phyloP scores from a whole-genome alignment of 2,888 invertebrate species.

The Molanna angustata region DNA sequence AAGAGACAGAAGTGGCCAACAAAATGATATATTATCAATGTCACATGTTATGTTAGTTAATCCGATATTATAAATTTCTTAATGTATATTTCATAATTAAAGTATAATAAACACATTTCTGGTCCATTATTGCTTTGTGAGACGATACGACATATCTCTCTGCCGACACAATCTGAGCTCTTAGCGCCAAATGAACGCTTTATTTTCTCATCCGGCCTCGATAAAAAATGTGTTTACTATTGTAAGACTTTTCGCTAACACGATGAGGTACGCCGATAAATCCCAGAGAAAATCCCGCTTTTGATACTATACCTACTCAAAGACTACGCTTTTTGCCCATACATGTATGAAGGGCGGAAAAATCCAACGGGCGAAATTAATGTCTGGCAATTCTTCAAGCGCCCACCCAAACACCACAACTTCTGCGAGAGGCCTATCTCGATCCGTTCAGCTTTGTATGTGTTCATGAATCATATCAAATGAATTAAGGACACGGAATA shows the following conservation, averaged over 20 bases:
- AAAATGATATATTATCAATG: too few species aligned
- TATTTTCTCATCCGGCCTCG: conserved; percentile 23
- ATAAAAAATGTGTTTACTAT: conserved; percentile 30
- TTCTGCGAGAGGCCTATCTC: neutral
- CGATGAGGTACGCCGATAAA: conserved; percentile 30
- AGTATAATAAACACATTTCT: too few species aligned
- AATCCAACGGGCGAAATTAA: conserved; percentile 28
- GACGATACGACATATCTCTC: conserved; percentile 6
- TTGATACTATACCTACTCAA: conserved; percentile 11
- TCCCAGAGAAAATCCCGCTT: conserved; percentile 22
- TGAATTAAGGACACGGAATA: too few species aligned
- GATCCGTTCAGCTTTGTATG: neutral
- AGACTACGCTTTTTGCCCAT: conserved; percentile 17
- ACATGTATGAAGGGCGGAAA: conserved; percentile 21
- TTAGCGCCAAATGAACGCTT: conserved; percentile 25
- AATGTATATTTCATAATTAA: too few species aligned
- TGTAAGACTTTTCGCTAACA: conserved; percentile 27
- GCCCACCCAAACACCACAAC: conserved; percentile 24
- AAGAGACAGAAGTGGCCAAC: too few species aligned
- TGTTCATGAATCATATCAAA: too few species aligned
- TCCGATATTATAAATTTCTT: too few species aligned
- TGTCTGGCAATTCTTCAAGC: conserved; percentile 28
- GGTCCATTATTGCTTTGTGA: conserved; percentile 3
- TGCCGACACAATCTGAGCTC: conserved; percentile 20
- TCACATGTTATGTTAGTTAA: too few species aligned